Evolutionary conservation across 2,113 vertebrate species (phyloP), one percentile per base, ranked within the genome.

Genomic region (Baryphthengus martii): DNA sequence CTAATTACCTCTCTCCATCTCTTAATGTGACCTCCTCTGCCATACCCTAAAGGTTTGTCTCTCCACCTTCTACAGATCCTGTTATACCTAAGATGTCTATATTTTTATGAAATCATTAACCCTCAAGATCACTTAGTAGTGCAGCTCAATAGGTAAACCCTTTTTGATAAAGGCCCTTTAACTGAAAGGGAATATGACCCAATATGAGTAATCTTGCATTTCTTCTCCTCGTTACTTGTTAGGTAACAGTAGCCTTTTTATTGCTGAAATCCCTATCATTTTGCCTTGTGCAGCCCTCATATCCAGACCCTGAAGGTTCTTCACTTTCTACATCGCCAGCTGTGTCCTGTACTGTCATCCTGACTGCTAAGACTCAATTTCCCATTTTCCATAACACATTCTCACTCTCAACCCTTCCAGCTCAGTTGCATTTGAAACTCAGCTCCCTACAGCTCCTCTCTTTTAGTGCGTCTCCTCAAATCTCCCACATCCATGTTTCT

Each of bases 401-500:
- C 11, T 39, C 73, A 44, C 7, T 62, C 40, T 70, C 44, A 73
- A 56, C 12, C 9, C 20, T 92, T 85, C 45, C 37, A 50, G 61
- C 17, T 81, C 20, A 68, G 52, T 26, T 63, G 39, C 20, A 63
- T 44, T 59, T 37, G 52, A 89, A 91, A 80, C 55, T 84, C 67
- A 45, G 17, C 14, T 75, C 65, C 40, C 44, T 44, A 15, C 0
- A 2, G 17, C 55, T 92, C 20, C 35, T 85, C 35, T 76, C 37
- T 71, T 74, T 35, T 65, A 52, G 9, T 28, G 20, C 49, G 68
- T 65, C 77, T 95, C 21, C 40, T 75, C 66, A 82, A 80, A 78
- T 87, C 84, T 95, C 59, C 75, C 68, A 62, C 50, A 88, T 84
- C 39, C 65, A 74, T 80, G 68, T 83, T 97, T 72, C 75, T 77